These are phyloP conservation scores for Todiramphus saurophagus DNA, from an alignment of 2,113 vertebrate genomes.

Conservation along the genomic window DNA sequence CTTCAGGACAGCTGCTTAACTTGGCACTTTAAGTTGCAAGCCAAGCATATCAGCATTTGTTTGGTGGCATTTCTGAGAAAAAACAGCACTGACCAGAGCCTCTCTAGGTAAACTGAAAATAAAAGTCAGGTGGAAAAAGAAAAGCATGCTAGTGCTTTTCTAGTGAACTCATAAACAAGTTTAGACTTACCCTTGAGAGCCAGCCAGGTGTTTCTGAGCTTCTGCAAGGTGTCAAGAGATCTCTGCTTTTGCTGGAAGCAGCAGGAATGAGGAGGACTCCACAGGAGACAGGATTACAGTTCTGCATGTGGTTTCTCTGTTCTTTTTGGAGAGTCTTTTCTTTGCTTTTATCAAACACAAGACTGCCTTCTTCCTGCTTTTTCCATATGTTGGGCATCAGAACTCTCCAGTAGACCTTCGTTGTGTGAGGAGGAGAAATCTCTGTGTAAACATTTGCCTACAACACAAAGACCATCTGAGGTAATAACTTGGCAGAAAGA, in stretches of 20 bases:
- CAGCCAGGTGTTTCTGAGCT: background rate
- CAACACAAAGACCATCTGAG: background rate
- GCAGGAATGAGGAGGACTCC: background rate
- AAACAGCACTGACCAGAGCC: background rate
- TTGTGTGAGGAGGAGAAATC: background rate
- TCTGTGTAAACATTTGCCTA: background rate
- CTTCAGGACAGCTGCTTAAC: slow-evolving; percentile 35
- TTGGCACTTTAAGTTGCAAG: slow-evolving; percentile 18
- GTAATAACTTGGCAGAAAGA: slow-evolving; percentile 15
- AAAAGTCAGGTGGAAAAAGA: background rate
- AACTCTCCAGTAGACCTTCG: background rate
- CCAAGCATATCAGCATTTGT: background rate
- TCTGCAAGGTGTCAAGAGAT: slow-evolving; percentile 3
- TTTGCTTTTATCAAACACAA: background rate
- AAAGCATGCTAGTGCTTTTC: background rate
- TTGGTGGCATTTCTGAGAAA: background rate
- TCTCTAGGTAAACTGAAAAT: background rate
- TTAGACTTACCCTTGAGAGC: background rate
- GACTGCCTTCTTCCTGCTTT: background rate
- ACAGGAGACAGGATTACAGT: background rate
- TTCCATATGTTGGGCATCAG: background rate
- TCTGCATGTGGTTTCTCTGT: background rate
- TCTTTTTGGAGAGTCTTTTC: background rate
- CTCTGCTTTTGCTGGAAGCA: background rate
- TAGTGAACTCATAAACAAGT: background rate